These are phyloP conservation scores for Dascillus cervinus DNA, from an alignment of 2,888 invertebrate genomes.

Conservation along the genomic window DNA sequence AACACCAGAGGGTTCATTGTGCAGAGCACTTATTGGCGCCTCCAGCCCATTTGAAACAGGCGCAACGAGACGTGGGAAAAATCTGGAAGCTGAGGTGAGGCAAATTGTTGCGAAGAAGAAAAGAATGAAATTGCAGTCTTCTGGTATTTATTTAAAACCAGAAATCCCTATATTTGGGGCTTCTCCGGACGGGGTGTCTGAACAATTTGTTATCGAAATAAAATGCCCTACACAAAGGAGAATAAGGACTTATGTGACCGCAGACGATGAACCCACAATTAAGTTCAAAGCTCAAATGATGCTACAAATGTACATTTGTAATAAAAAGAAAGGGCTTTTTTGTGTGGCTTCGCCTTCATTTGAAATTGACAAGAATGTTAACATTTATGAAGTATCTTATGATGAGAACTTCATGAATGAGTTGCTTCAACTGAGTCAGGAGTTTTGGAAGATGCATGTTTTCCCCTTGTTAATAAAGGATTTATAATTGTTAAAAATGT, in stretches of 20 bases:
- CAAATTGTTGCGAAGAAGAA: no score
- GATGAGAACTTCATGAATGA: no score
- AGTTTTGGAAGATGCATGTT: no score
- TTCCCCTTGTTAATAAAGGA: no score
- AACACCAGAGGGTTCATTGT: conserved; percentile 1
- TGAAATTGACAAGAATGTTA: conserved; percentile 5
- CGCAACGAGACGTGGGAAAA: conserved; percentile 4
- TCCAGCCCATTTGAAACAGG: conserved; percentile 2
- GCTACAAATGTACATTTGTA: conserved; percentile 17
- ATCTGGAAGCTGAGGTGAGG: conserved; percentile 3
- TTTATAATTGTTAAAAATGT: no score
- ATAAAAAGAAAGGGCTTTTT: conserved; percentile 11
- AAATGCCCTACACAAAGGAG: conserved; percentile 20
- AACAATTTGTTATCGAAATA: conserved; percentile 21
- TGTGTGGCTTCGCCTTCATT: conserved; percentile 16
- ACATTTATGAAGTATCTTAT: conserved; percentile 4
- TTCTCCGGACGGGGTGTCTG: conserved; percentile 21
- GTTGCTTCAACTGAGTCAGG: no score
- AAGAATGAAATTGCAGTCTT: conserved; percentile 1
- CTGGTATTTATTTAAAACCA: conserved; percentile 4
- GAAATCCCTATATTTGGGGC: conserved; percentile 13
- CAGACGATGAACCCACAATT: conserved; percentile 7
- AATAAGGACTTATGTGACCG: conserved; percentile 12
- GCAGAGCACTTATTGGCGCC: conserved; percentile 4
- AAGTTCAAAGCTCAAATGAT: conserved; percentile 18